Evolutionary conservation across 2,888 invertebrate species (phyloP), one percentile per base, ranked within the genome.

Genomic region (Leptothorax acervorum): DNA sequence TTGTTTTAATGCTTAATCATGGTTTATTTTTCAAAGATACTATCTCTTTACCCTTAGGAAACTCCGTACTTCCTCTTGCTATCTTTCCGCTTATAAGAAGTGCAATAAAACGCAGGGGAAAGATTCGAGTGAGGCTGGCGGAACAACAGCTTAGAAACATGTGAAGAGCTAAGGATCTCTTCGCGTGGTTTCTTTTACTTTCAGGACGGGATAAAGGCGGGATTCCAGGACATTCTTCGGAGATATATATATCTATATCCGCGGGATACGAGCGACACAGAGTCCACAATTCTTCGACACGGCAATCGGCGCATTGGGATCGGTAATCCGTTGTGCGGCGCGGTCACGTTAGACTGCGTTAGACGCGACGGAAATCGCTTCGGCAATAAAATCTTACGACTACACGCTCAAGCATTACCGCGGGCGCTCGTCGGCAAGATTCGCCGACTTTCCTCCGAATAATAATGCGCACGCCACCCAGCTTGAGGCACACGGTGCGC

Each of bases 331-430:
- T 15, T 15, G n/a, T 15, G n/a, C 28, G 15, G 18, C 31, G 28
- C 48, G 31, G 3, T 28, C 18, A 62, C 62, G 18, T 62, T 57
- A 23, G 23, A 23, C 23, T 23, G 23, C 2, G 28, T 55, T 62
- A 63, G 39, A 11, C 63, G 23, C 28, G 35, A 48, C 48, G 48
- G 53, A n/a, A 39, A 60, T 6, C 57, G 28, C 66, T 81, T 60
- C 9, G 48, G 66, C 55, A 28, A 51, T 74, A 60, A 82, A 57
- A n/a, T 66, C 15, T 76, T 45, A 45, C 51, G 31, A 39, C 76
- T 76, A 51, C 60, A 60, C 39, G 35, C 28, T 57, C 66, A 28
- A 15, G 45, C 39, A 15, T 66, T 15, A 31, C 15, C 53, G 18
- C 39, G 12, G 28, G 5, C 28, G 57, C 12, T 48, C n/a, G 62